Percentiles rank a stretch among this genome's conserved stretches.
Conservation (phyloP, 2,113 vertebrate genomes). For the Dendropsophus ebraccatus region DNA sequence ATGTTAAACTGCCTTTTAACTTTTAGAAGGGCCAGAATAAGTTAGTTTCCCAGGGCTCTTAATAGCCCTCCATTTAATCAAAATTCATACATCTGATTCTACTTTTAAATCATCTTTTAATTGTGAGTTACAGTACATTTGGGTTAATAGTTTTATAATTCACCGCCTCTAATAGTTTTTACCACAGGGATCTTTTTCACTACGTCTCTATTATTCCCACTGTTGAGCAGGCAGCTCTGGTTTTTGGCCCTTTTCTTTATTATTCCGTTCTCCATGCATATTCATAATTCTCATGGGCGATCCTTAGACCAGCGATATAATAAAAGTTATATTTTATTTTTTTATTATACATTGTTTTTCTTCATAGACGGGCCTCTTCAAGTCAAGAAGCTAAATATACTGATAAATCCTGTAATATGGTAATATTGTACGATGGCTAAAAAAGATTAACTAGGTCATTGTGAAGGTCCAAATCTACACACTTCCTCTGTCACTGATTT, state of each 20-base stretch:
- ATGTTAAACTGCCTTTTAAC: slow-evolving; percentile 94
- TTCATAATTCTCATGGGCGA: background rate
- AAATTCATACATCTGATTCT: slow-evolving; percentile 99
- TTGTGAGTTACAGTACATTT: slow-evolving; percentile 94
- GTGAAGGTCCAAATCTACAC: too few species aligned
- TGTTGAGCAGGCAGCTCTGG: slow-evolving; percentile 64
- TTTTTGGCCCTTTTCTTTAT: background rate
- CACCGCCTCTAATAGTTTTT: slow-evolving; percentile 93
- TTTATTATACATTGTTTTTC: background rate
- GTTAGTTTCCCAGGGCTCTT: slow-evolving; percentile 93
- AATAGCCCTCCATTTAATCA: slow-evolving; percentile 99
- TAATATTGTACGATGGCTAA: too few species aligned
- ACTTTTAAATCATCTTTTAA: slow-evolving; percentile 99
- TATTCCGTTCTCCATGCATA: background rate
- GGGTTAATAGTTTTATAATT: slow-evolving; percentile 99
- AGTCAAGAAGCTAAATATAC: background rate
- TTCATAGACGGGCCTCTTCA: background rate
- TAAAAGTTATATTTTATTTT: background rate
- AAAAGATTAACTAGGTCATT: too few species aligned
- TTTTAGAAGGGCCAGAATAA: slow-evolving; percentile 82
- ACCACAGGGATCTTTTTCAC: slow-evolving; percentile 97
- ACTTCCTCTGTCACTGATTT: too few species aligned
- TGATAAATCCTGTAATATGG: background rate
- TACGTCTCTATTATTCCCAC: slow-evolving; percentile 85
- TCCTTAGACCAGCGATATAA: background rate